Evolutionary conservation across 2,888 invertebrate species (phyloP).

Genomic region (Cryptocephalus primarius): DNA sequence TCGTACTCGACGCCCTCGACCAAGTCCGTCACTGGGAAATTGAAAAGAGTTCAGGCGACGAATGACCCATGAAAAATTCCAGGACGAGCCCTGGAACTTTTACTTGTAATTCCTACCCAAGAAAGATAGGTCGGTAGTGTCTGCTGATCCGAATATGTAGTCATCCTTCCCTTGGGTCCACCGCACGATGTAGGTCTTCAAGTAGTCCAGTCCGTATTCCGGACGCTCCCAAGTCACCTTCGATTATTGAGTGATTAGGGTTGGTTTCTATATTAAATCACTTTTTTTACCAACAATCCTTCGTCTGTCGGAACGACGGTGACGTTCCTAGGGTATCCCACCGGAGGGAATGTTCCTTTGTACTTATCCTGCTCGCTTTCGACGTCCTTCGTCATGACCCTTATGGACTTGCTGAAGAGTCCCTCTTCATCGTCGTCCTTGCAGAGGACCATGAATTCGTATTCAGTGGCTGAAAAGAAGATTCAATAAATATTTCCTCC

Average conservation of each 20-base stretch:
- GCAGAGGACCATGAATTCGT: constrained; percentile 85
- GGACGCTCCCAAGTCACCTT: constrained; percentile 51
- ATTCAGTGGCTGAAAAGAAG: constrained; percentile 45
- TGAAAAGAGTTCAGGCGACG: too few species aligned
- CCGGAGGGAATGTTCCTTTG: constrained; percentile 25
- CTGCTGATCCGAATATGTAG: constrained; percentile 52
- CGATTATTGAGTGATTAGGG: too few species aligned
- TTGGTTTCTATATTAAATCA: too few species aligned
- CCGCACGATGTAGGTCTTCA: constrained; percentile 54
- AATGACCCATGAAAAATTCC: too few species aligned
- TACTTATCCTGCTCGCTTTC: constrained; percentile 15
- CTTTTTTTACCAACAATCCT: constrained; percentile 58
- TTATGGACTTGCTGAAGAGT: constrained; percentile 76
- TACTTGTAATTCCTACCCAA: constrained; percentile 31
- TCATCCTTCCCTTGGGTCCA: constrained; percentile 54
- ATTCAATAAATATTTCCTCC: neutral
- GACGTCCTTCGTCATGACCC: constrained; percentile 56
- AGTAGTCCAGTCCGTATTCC: constrained; percentile 42
- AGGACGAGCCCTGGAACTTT: too few species aligned
- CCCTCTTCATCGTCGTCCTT: constrained; percentile 82
- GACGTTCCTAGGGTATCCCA: constrained; percentile 57
- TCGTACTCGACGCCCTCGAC: constrained; percentile 63
- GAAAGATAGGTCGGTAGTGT: constrained; percentile 59
- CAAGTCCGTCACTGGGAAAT: constrained; percentile 50
- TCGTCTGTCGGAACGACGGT: constrained; percentile 58